Evolutionary conservation across 2,113 vertebrate species (phyloP).

Genomic region (Pygathrix nemaeus): DNA sequence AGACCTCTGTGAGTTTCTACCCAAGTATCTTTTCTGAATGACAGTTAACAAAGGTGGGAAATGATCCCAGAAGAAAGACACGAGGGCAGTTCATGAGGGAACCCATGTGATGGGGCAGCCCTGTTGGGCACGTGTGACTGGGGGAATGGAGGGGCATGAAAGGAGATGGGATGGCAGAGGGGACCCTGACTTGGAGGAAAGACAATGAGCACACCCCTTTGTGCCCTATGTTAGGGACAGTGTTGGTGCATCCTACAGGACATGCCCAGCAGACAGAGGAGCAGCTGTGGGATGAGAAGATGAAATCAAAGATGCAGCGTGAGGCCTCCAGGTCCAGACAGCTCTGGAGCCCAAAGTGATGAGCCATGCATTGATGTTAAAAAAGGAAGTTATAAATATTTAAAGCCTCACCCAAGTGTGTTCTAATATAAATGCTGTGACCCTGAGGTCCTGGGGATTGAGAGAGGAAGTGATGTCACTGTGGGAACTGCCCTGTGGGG

Average conservation of each 20-base stretch:
- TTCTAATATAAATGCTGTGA: neutral
- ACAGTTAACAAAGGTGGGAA: neutral
- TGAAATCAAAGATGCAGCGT: accelerated
- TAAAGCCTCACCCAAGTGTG: neutral
- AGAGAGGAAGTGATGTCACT: neutral
- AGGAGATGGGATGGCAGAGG: neutral
- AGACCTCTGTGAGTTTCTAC: neutral
- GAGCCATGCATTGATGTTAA: neutral
- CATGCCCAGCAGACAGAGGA: accelerated
- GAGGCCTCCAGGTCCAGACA: neutral
- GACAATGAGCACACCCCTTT: neutral
- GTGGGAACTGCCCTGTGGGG: neutral
- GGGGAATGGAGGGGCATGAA: neutral
- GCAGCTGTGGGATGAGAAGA: neutral
- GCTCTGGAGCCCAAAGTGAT: accelerated
- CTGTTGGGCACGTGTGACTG: accelerated
- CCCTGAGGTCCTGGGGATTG: neutral
- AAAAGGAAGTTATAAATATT: neutral
- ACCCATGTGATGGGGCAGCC: neutral
- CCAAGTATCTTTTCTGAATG: neutral
- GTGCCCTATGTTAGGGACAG: too few species aligned
- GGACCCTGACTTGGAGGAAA: neutral
- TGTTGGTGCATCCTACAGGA: neutral
- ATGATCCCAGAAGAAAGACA: neutral
- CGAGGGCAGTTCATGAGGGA: neutral